phyloP scores from a whole-genome alignment of 2,888 invertebrate species.

The Apamea monoglypha region DNA sequence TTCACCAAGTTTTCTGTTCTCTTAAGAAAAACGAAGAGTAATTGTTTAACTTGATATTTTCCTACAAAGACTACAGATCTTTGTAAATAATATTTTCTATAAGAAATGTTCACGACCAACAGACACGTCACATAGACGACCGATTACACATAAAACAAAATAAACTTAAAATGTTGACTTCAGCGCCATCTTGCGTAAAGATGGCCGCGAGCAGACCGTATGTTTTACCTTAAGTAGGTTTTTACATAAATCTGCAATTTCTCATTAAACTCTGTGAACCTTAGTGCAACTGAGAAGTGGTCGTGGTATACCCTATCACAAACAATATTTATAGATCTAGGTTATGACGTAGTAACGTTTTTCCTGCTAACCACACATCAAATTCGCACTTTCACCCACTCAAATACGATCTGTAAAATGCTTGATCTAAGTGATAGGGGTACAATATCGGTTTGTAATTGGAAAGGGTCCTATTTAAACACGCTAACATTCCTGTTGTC shows the following conservation, averaged over 20 bases:
- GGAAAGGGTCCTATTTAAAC: background rate
- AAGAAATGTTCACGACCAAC: background rate
- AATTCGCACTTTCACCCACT: background rate
- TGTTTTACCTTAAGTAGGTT: background rate
- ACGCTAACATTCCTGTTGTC: slow-evolving; percentile 63
- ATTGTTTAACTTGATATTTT: background rate
- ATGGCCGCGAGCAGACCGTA: background rate
- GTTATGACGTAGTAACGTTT: background rate
- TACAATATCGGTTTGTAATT: background rate
- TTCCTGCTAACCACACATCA: background rate
- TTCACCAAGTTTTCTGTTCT: background rate
- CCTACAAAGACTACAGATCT: background rate
- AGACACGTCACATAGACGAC: too few relatives aligned
- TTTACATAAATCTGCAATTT: background rate
- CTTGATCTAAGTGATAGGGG: background rate
- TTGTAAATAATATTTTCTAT: background rate
- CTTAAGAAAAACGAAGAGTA: background rate
- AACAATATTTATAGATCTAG: background rate
- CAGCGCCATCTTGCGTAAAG: background rate
- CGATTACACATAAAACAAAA: too few relatives aligned
- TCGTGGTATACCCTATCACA: background rate
- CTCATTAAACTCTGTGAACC: background rate
- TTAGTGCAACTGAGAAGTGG: background rate
- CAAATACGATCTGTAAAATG: background rate
- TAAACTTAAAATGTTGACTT: background rate